A percentile compares a stretch with the other conserved stretches of the same genome.
Evolutionary conservation across 23 tunicate genomes (phyloP).

Genomic region (Ascidia mentula): DNA sequence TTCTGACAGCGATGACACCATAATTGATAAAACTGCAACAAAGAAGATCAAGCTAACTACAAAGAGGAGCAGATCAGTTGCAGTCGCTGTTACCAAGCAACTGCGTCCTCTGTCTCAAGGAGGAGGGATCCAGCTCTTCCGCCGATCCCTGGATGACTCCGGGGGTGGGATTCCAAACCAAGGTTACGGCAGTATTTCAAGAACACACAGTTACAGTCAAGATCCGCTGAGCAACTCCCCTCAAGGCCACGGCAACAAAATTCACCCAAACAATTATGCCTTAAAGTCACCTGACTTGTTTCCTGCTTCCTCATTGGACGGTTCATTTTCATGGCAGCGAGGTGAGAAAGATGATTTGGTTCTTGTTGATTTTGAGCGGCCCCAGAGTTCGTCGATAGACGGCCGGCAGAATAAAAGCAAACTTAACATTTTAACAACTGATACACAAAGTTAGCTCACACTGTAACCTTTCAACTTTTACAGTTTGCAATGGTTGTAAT

Average conservation of each 20-base stretch:
- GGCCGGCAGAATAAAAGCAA: not conserved
- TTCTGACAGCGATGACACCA: not conserved
- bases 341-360: not conserved
- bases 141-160: not conserved
- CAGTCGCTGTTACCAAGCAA: not conserved
- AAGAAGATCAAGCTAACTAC: not conserved
- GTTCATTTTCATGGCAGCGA: not conserved
- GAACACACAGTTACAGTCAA: not conserved
- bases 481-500: no score
- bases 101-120: not conserved
- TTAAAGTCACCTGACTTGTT: not conserved
- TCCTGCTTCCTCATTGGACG: not conserved
- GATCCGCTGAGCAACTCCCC: not conserved
- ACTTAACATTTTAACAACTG: no score
- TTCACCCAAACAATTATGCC: not conserved
- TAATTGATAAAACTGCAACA: not conserved
- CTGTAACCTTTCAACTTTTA: no score
- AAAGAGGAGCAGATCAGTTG: not conserved
- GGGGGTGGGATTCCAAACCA: not conserved
- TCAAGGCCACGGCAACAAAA: constrained; percentile 4
- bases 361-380: not conserved
- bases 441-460: no score
- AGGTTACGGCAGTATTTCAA: not conserved
- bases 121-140: not conserved
- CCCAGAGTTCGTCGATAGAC: not conserved